Evolutionary conservation across 35 echinoderm and acorn worm species (phyloP).

Genomic region (Nesometra sesokonis): DNA sequence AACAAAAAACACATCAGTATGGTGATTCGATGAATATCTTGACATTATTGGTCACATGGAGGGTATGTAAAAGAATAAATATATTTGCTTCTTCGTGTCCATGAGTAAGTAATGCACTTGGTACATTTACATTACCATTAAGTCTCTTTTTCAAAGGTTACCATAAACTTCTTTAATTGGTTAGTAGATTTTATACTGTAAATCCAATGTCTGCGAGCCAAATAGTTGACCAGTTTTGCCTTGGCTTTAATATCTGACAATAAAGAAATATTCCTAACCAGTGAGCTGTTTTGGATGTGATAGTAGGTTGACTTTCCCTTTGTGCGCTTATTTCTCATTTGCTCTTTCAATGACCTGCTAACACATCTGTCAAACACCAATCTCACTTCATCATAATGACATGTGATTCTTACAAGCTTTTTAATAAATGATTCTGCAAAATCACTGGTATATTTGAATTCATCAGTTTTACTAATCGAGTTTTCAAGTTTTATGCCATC

Average conservation of each 20-base stretch:
- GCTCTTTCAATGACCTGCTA: background rate
- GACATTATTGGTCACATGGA: background rate
- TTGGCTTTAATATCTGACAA: background rate
- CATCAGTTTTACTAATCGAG: background rate
- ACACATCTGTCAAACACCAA: constrained; percentile 13
- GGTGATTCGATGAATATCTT: background rate
- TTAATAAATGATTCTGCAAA: background rate
- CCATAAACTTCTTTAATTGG: background rate
- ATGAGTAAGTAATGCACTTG: background rate
- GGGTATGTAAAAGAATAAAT: background rate
- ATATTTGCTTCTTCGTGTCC: background rate
- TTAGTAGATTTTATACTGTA: background rate
- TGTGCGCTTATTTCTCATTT: constrained; percentile 11
- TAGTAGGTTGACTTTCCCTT: background rate
- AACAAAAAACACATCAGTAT: background rate
- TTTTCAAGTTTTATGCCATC: constrained; percentile 1
- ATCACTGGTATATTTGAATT: background rate
- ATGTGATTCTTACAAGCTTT: background rate
- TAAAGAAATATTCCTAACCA: background rate
- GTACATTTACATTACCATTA: background rate
- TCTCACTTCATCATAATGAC: background rate
- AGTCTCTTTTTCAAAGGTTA: background rate
- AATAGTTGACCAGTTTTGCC: background rate
- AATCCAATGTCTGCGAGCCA: background rate
- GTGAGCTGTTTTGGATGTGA: constrained; percentile 8